phyloP scores from a whole-genome alignment of 2,888 invertebrate species.

The Calameuta filiformis region DNA sequence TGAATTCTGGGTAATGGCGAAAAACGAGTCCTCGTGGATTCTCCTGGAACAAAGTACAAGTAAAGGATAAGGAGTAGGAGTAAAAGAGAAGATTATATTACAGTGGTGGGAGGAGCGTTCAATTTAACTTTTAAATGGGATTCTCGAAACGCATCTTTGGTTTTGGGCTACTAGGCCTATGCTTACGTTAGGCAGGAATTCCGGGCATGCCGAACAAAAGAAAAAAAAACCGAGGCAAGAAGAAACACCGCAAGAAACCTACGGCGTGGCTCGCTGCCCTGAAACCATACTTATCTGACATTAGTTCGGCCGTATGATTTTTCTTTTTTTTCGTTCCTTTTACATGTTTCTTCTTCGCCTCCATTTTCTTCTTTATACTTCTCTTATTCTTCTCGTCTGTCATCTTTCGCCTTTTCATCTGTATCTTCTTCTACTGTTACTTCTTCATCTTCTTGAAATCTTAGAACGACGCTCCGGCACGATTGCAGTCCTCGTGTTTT shows the following conservation, averaged over 20 bases:
- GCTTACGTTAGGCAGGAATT: conserved; percentile 18
- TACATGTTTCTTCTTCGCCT: neutral
- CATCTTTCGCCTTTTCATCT: conserved; percentile 29
- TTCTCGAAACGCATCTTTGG: conserved; percentile 2
- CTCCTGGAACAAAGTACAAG: neutral
- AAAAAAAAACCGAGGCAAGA: conserved; percentile 12
- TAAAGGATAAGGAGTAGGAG: neutral
- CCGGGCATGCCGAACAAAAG: conserved; percentile 11
- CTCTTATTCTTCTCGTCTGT: conserved; percentile 14
- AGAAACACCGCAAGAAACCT: conserved; percentile 21
- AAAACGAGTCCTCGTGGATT: neutral
- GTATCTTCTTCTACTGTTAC: conserved; percentile 14
- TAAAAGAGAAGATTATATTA: neutral
- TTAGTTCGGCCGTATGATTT: conserved; percentile 17
- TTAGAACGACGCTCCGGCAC: neutral
- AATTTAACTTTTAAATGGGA: conserved; percentile 8
- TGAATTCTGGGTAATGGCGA: neutral
- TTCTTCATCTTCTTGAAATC: conserved; percentile 25
- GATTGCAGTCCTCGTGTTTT: neutral
- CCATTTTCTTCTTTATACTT: conserved; percentile 1
- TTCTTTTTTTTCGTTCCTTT: conserved; percentile 3
- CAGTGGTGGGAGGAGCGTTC: neutral
- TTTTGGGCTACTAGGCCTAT: conserved; percentile 3
- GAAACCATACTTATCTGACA: conserved; percentile 20
- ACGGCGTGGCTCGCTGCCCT: conserved; percentile 8